A percentile compares a stretch with the other conserved stretches of the same genome.
Evolutionary conservation across 2,888 invertebrate species (phyloP).

Genomic region (Drosophila ustulata): DNA sequence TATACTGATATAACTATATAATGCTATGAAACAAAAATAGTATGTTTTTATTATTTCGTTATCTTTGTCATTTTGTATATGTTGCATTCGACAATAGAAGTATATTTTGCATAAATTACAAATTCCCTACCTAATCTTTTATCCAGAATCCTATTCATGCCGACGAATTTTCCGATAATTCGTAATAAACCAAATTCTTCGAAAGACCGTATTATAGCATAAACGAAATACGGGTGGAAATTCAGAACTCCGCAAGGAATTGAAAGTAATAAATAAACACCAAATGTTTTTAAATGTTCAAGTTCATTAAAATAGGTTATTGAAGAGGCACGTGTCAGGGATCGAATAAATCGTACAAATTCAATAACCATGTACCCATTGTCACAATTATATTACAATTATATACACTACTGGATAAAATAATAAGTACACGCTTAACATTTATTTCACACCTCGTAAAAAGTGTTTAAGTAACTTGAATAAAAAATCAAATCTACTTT

Average conservation of each 20-base stretch:
- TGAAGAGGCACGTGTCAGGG: slow-evolving; percentile 16
- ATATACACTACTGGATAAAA: too few relatives aligned
- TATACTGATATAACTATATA: not conserved
- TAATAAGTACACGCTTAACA: too few relatives aligned
- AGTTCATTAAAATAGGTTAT: slow-evolving; percentile 6
- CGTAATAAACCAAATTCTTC: slow-evolving; percentile 25
- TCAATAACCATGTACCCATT: slow-evolving; percentile 27
- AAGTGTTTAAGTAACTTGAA: too few relatives aligned
- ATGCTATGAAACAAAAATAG: slow-evolving; percentile 3
- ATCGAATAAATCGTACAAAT: slow-evolving; percentile 26
- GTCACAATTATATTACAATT: too few relatives aligned
- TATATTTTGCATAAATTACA: not conserved
- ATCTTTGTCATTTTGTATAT: too few relatives aligned
- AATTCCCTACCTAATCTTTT: slow-evolving; percentile 22
- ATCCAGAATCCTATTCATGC: slow-evolving; percentile 69
- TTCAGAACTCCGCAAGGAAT: not conserved
- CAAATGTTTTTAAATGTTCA: not conserved
- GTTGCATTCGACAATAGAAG: not conserved
- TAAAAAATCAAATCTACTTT: too few relatives aligned
- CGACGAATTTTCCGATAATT: slow-evolving; percentile 45
- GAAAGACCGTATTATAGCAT: slow-evolving; percentile 21
- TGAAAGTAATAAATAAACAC: not conserved
- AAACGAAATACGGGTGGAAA: slow-evolving; percentile 9
- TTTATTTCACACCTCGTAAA: too few relatives aligned
- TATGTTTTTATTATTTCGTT: too few relatives aligned